Evolutionary conservation across 2,113 vertebrate species (phyloP).

Genomic region (Lepus europaeus): DNA sequence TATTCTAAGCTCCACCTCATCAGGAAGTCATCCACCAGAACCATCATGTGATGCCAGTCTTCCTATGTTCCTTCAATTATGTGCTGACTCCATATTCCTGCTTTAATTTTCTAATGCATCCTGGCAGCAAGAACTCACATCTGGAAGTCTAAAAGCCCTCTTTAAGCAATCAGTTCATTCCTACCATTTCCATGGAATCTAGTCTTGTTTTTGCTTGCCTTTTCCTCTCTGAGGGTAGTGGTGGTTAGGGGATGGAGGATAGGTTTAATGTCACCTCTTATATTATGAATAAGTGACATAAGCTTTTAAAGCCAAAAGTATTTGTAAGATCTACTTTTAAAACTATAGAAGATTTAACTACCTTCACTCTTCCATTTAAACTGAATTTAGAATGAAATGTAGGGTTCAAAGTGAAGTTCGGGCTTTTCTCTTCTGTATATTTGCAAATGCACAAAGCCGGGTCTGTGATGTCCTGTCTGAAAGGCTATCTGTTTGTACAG

Average conservation of each 20-base stretch:
- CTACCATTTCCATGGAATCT: neutral
- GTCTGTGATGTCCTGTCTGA: constrained; percentile 79
- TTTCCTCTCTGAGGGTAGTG: constrained; percentile 31
- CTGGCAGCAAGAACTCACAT: neutral
- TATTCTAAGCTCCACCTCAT: neutral
- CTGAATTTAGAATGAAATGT: constrained; percentile 67
- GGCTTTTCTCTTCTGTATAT: constrained; percentile 72
- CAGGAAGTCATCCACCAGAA: neutral
- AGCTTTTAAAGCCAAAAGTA: constrained; percentile 62
- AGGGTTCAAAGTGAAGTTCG: constrained; percentile 69
- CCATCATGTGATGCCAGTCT: neutral
- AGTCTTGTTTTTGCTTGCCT: constrained; percentile 48
- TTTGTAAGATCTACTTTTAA: constrained; percentile 66
- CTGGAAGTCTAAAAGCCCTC: neutral
- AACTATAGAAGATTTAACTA: constrained; percentile 70
- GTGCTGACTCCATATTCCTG: neutral
- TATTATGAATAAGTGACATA: constrained; percentile 66
- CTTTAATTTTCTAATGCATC: neutral
- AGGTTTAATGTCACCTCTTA: constrained; percentile 69
- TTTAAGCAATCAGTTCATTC: neutral
- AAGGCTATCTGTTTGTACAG: constrained; percentile 82
- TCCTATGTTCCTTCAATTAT: neutral
- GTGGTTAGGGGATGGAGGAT: neutral
- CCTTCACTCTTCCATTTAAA: constrained; percentile 67
- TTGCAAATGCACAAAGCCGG: constrained; percentile 74